Evolutionary conservation across 1,140 invertebrate genomes (phyloP).

Genomic region (Drosophila eugracilis): DNA sequence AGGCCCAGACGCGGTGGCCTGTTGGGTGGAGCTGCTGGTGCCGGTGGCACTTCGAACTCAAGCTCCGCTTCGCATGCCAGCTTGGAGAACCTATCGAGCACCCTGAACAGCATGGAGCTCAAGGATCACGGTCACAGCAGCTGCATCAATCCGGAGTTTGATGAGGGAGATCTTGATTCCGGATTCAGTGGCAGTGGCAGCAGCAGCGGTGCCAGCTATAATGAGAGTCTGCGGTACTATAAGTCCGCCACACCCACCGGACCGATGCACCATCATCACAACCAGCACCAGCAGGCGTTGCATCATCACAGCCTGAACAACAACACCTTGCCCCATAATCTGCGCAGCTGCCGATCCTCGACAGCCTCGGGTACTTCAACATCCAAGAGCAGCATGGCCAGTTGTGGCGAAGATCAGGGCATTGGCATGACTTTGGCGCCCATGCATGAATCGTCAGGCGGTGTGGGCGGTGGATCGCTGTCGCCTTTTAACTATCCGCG

Average conservation of each 20-base stretch:
- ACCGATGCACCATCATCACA: constrained; percentile 31
- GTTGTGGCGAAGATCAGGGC: constrained; percentile 77
- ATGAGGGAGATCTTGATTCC: constrained; percentile 90
- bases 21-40: constrained; percentile 62
- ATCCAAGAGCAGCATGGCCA: constrained; percentile 82
- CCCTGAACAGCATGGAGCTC: constrained; percentile 86
- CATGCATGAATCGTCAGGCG: constrained; percentile 11
- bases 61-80: constrained; percentile 73
- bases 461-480: constrained; percentile 22
- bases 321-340: constrained; percentile 71
- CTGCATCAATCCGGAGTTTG: constrained; percentile 88
- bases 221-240: constrained; percentile 87
- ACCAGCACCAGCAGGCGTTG: constrained; percentile 26
- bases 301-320: constrained; percentile 49
- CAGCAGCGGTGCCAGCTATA: constrained; percentile 91
- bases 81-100: constrained; percentile 88
- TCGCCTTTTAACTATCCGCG: constrained; percentile 75
- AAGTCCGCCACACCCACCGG: constrained; percentile 74
- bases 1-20: constrained; percentile 69
- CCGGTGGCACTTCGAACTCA: constrained; percentile 47
- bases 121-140: constrained; percentile 87
- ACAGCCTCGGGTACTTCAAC: constrained; percentile 78
- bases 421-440: constrained; percentile 58
- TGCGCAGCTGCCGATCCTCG: constrained; percentile 76
- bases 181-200: constrained; percentile 90